Conservation (phyloP, 2,888 invertebrate genomes). For the Cryptops parisi region DNA sequence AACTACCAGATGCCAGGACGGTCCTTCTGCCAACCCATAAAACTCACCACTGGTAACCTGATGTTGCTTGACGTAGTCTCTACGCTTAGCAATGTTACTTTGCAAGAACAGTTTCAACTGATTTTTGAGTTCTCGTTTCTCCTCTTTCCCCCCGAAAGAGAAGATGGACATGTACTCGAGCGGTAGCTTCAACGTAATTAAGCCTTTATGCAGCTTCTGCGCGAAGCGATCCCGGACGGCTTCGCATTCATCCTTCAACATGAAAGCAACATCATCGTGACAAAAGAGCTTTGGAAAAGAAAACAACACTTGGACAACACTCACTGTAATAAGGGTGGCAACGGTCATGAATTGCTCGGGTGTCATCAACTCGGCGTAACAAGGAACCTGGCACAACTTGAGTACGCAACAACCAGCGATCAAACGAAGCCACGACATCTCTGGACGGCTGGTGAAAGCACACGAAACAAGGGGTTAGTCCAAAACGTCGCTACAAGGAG, state of each 20-base stretch:
- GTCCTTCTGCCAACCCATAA: no score
- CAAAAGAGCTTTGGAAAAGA: background rate
- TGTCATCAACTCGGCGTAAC: constrained; percentile 86
- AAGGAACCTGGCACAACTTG: constrained; percentile 92
- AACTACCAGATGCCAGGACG: no score
- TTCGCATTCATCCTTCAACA: constrained; percentile 29
- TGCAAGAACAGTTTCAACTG: constrained; percentile 57
- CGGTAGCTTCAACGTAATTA: constrained; percentile 49
- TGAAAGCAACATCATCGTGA: no score
- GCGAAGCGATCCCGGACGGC: constrained; percentile 82
- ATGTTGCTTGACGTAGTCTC: constrained; percentile 67
- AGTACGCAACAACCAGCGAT: constrained; percentile 91
- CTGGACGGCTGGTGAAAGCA: constrained; percentile 49
- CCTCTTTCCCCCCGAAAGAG: constrained; percentile 75
- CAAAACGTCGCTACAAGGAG: no score
- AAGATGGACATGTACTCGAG: constrained; percentile 95
- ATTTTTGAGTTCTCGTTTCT: constrained; percentile 52
- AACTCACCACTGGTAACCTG: constrained; percentile 29
- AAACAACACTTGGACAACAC: constrained; percentile 26
- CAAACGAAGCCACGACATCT: constrained; percentile 83
- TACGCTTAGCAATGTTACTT: constrained; percentile 68
- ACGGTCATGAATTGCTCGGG: constrained; percentile 90
- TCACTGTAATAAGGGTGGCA: constrained; percentile 73
- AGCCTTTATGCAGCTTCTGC: constrained; percentile 80
- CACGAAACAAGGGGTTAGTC: background rate